Conservation (phyloP, 2,888 invertebrate genomes). For the Xylocampa areola region DNA sequence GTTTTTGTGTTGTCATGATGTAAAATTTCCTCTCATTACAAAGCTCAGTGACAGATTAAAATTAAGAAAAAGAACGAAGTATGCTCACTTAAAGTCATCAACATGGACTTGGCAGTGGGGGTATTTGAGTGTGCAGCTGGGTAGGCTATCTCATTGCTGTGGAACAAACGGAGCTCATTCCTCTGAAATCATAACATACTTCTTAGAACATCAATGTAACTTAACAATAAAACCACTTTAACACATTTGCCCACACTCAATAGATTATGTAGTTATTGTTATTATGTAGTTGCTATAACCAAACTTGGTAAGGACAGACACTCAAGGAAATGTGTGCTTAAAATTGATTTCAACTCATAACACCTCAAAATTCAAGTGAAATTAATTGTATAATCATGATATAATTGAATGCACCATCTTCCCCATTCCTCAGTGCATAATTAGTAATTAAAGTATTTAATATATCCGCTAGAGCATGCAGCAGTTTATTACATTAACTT, state of each 20-base stretch:
- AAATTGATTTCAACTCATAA: too few species aligned
- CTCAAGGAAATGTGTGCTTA: too few species aligned
- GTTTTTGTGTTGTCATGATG: too few species aligned
- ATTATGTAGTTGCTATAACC: too few species aligned
- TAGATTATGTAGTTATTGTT: too few species aligned
- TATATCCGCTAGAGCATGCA: conserved; percentile 3
- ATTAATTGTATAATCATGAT: conserved; percentile 3
- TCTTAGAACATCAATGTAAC: too few species aligned
- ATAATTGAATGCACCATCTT: conserved; percentile 3
- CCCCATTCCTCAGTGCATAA: conserved; percentile 25
- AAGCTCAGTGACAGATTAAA: too few species aligned
- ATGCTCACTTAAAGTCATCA: conserved; percentile 76
- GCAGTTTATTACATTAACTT: conserved; percentile 9
- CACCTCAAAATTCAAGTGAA: background rate
- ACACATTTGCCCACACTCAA: too few species aligned
- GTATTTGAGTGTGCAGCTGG: conserved; percentile 63
- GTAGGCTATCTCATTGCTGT: conserved; percentile 81
- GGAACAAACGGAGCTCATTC: conserved; percentile 84
- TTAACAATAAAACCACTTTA: too few species aligned
- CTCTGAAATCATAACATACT: conserved; percentile 68
- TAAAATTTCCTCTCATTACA: too few species aligned
- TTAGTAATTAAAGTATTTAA: conserved; percentile 8
- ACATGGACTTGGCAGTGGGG: conserved; percentile 66
- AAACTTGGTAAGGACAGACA: too few species aligned
- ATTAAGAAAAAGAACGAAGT: too few species aligned